Conservation (phyloP, 2,113 vertebrate genomes). For the Myotis lucifugus region DNA sequence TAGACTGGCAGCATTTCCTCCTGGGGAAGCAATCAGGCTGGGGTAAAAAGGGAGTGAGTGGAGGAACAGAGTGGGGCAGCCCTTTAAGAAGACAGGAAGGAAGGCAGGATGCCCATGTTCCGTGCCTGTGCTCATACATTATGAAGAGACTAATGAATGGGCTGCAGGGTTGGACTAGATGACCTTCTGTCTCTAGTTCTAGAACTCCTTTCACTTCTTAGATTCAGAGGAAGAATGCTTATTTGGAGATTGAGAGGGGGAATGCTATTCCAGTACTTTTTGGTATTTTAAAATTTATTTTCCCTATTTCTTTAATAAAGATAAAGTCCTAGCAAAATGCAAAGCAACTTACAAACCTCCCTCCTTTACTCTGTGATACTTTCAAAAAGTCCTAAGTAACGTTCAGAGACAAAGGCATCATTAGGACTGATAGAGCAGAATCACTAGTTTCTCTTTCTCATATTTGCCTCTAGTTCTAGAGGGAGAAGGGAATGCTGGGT, state of each 20-base stretch:
- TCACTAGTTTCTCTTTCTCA: neutral
- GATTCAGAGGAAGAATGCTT: neutral
- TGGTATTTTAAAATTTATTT: neutral
- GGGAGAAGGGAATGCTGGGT: neutral
- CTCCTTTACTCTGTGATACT: neutral
- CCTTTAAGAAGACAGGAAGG: neutral
- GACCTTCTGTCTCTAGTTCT: neutral
- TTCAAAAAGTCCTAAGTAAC: neutral
- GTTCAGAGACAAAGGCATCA: neutral
- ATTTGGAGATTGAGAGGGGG: neutral
- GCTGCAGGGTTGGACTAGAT: neutral
- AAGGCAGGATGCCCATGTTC: neutral
- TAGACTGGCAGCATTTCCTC: neutral
- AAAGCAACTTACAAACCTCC: neutral
- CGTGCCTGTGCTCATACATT: neutral
- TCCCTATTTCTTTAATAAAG: slow-evolving; percentile 16
- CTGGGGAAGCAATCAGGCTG: neutral
- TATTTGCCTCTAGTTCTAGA: neutral
- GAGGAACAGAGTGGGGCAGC: neutral
- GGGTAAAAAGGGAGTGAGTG: neutral
- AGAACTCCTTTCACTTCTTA: neutral
- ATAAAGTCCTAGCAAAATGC: slow-evolving; percentile 31
- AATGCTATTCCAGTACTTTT: neutral
- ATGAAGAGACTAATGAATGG: neutral
- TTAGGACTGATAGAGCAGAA: neutral